Evolutionary conservation across 2,113 vertebrate species (phyloP).

Genomic region (Apistogramma diplotaenia): DNA sequence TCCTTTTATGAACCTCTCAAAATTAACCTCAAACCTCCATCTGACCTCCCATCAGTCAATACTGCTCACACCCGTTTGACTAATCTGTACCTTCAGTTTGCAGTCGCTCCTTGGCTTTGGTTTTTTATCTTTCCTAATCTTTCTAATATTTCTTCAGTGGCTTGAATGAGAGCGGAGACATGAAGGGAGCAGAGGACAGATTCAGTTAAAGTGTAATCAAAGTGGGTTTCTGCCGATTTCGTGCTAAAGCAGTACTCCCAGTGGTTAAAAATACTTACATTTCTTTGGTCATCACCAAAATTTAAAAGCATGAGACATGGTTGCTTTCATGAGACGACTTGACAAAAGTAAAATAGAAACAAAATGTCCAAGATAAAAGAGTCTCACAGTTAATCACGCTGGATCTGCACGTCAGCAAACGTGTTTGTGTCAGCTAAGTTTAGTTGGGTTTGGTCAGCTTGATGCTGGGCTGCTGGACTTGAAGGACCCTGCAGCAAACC

Average conservation of each 20-base stretch:
- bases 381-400: not conserved
- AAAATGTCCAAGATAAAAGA: not conserved
- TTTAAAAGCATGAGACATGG: too few relatives aligned
- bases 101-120: not conserved
- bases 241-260: not conserved
- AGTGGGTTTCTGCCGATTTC: not conserved
- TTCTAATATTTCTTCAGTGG: not conserved
- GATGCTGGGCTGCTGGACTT: accelerated
- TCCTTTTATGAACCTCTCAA: constrained; percentile 31
- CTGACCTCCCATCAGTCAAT: not conserved
- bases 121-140: not conserved
- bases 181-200: not conserved
- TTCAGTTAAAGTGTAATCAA: not conserved
- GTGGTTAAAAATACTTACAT: not conserved
- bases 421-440: not conserved
- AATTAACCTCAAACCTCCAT: constrained; percentile 51
- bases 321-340: too few relatives aligned
- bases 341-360: too few relatives aligned
- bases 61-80: constrained; percentile 5
- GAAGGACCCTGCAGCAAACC: not conserved
- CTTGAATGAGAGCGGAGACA: not conserved
- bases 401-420: not conserved
- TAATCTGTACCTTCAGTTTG: constrained; percentile 5
- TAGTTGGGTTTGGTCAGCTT: not conserved
- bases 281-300: not conserved